phyloP scores from a whole-genome alignment of 2,888 invertebrate genomes.

The Pollenia amentaria region DNA sequence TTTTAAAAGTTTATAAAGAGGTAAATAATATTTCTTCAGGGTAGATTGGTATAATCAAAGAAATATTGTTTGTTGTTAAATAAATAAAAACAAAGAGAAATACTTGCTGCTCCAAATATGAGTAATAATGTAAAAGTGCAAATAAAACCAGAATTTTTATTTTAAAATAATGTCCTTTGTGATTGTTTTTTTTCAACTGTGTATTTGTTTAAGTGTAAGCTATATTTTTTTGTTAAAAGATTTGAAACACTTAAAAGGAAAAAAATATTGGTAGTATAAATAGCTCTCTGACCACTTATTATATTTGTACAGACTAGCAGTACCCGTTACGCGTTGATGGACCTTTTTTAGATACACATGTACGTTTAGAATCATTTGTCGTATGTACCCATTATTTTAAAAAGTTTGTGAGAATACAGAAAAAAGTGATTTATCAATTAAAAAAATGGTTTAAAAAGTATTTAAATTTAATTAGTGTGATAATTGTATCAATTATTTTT shows the following conservation, averaged over 20 bases:
- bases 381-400: too few species aligned
- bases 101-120: neutral
- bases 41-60: conserved; percentile 46
- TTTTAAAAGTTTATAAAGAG: conserved; percentile 61
- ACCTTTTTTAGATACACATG: too few species aligned
- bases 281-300: neutral
- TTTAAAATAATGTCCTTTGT: conserved; percentile 58
- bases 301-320: neutral
- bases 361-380: too few species aligned
- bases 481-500: too few species aligned
- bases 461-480: too few species aligned
- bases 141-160: conserved; percentile 50
- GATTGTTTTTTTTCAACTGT: conserved; percentile 18
- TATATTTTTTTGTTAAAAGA: conserved; percentile 1
- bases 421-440: too few species aligned
- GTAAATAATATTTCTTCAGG: conserved; percentile 57
- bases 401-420: too few species aligned
- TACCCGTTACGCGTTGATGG: too few species aligned
- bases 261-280: neutral
- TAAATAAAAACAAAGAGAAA: conserved; percentile 27
- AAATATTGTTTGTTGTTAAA: conserved; percentile 57
- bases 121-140: conserved; percentile 29
- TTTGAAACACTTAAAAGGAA: conserved; percentile 2
- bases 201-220: neutral
- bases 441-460: too few species aligned